Evolutionary conservation across 2,888 invertebrate genomes (phyloP), one percentile per base, ranked within the genome.

Genomic region (Neoaliturus tenellus): DNA sequence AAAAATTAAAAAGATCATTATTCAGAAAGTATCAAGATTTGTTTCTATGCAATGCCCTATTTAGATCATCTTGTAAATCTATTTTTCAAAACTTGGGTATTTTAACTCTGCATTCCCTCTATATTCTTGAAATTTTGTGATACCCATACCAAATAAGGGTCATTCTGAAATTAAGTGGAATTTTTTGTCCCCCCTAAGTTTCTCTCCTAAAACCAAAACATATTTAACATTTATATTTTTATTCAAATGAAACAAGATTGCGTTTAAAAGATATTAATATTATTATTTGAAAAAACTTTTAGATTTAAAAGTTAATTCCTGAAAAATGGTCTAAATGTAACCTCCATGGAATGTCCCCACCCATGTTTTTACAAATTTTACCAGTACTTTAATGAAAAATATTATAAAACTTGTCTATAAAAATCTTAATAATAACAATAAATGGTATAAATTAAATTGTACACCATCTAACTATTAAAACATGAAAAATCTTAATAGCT

Each of bases 101-200:
- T n/a, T n/a, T n/a, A n/a, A n/a, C n/a, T n/a, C n/a, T n/a, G n/a
- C n/a, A n/a, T n/a, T n/a, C n/a, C n/a, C n/a, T n/a, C n/a, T n/a
- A n/a, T n/a, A n/a, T n/a, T n/a, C n/a, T n/a, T n/a, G n/a, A n/a
- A n/a, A n/a, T n/a, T n/a, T n/a, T n/a, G n/a, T n/a, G n/a, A n/a
- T n/a, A n/a, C n/a, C n/a, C n/a, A n/a, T n/a, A n/a, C n/a, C n/a
- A n/a, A n/a, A n/a, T n/a, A n/a, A n/a, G 71, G 71, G 71, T 35
- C 10, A n/a, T 71, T 71, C 31, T 5, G 71, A 71, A n/a, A 71
- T 71, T 71, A 71, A 71, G 71, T 71, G 71, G 31, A 71, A 71
- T 31, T 71, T 71, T n/a, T 71, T 31, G 71, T 71, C 71, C 33
- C 71, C 71, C 33, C 71, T 71, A n/a, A 1, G 33, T 71, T 71